phyloP scores from a whole-genome alignment of 64 coral and sea anemone species.

The Pachyseris speciosa region DNA sequence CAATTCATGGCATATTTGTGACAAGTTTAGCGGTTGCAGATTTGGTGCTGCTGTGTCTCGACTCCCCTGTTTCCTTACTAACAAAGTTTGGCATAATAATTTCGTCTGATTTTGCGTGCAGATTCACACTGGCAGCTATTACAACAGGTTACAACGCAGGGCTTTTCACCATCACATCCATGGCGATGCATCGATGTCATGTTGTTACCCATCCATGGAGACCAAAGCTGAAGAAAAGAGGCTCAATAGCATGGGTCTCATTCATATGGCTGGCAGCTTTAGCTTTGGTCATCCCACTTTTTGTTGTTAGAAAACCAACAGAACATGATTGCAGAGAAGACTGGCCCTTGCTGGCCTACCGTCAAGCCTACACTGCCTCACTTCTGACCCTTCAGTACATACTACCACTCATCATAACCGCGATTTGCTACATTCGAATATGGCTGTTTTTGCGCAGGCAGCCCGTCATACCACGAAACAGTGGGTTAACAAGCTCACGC shows the following conservation, averaged over 20 bases:
- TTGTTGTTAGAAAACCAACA: neutral
- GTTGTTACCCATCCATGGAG: slow-evolving; percentile 70
- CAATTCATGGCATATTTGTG: too few relatives aligned
- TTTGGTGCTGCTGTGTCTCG: too few relatives aligned
- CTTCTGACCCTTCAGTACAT: slow-evolving; percentile 50
- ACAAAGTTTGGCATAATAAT: too few relatives aligned
- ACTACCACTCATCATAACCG: slow-evolving; percentile 51
- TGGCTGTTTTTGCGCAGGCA: slow-evolving; percentile 23
- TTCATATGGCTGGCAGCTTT: slow-evolving; percentile 48
- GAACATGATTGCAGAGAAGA: neutral
- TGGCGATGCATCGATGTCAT: slow-evolving; percentile 69
- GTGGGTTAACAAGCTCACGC: neutral
- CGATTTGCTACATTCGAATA: slow-evolving; percentile 37
- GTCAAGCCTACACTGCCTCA: slow-evolving; percentile 36
- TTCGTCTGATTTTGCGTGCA: too few relatives aligned
- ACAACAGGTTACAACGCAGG: slow-evolving; percentile 25
- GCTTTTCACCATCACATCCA: slow-evolving; percentile 62
- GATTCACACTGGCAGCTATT: slow-evolving; percentile 19
- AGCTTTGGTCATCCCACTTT: slow-evolving; percentile 40
- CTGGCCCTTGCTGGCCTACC: slow-evolving; percentile 25
- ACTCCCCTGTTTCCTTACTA: too few relatives aligned
- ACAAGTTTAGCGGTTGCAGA: too few relatives aligned
- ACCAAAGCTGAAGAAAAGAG: slow-evolving; percentile 18
- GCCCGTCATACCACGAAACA: neutral
- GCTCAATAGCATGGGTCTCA: neutral